Evolutionary conservation across 2,888 invertebrate genomes (phyloP).

Genomic region (Stenchaetothrips biformis): DNA sequence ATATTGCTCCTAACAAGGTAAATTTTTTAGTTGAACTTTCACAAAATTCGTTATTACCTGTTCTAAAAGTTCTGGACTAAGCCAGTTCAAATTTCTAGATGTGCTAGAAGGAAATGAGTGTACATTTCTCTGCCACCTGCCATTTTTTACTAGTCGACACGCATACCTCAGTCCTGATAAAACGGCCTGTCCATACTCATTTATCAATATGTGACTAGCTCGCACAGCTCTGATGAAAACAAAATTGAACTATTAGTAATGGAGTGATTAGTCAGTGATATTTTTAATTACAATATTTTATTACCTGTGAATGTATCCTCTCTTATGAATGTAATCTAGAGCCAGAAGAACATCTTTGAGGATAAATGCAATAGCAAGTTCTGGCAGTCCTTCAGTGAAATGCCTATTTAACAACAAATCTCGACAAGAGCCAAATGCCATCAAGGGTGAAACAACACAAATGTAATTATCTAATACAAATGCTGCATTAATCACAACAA

Average conservation of each 20-base stretch:
- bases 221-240: slow-evolving; percentile 60
- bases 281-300: neutral
- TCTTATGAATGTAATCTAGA: slow-evolving; percentile 77
- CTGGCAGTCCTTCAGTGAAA: slow-evolving; percentile 74
- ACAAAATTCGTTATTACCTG: slow-evolving; percentile 48
- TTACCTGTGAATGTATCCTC: slow-evolving; percentile 79
- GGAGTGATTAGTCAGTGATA: neutral
- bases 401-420: slow-evolving; percentile 68
- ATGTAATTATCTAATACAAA: slow-evolving; percentile 75
- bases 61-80: slow-evolving; percentile 85
- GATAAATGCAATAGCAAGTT: slow-evolving; percentile 73
- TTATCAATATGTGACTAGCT: slow-evolving; percentile 78
- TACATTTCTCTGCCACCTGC: slow-evolving; percentile 61
- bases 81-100: slow-evolving; percentile 74
- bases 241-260: neutral
- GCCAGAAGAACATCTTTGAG: slow-evolving; percentile 72
- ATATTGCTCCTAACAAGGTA: slow-evolving; percentile 26
- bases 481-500: slow-evolving; percentile 67
- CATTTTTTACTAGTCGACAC: slow-evolving; percentile 66
- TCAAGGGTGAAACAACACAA: slow-evolving; percentile 73
- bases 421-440: slow-evolving; percentile 79
- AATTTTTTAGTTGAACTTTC: neutral
- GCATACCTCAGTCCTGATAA: slow-evolving; percentile 76
- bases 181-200: slow-evolving; percentile 64
- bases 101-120: slow-evolving; percentile 72